Conservation (phyloP, 2,113 vertebrate genomes). For the Rhabdornis inornatus region DNA sequence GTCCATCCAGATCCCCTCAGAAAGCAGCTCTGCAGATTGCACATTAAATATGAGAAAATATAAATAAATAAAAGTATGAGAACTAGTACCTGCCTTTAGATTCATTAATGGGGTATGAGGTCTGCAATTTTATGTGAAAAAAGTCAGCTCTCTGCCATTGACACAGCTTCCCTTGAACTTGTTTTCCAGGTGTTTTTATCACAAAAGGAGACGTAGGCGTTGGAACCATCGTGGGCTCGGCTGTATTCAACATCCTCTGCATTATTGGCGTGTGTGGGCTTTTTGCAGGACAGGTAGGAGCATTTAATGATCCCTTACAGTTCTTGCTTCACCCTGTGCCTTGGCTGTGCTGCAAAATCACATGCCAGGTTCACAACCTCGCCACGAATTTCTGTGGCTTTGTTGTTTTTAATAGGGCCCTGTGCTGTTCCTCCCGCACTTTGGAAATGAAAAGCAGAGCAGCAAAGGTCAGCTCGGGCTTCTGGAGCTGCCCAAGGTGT, state of each 20-base stretch:
- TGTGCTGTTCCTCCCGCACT: not conserved
- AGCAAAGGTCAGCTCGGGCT: not conserved
- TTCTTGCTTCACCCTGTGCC: not conserved
- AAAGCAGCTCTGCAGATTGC: not conserved
- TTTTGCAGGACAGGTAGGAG: constrained; percentile 90
- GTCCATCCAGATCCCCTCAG: not conserved
- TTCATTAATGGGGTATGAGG: not conserved
- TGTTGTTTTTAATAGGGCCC: not conserved
- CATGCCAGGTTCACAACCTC: not conserved
- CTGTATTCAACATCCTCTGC: constrained; percentile 97
- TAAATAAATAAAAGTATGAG: too few species aligned
- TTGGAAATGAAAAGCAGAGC: not conserved
- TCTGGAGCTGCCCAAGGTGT: not conserved
- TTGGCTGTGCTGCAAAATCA: not conserved
- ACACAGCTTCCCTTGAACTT: not conserved
- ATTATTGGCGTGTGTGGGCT: constrained; percentile 97
- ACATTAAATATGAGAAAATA: not conserved
- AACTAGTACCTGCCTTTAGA: not conserved
- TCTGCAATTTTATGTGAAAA: not conserved
- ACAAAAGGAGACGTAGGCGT: constrained; percentile 97
- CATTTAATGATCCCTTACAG: not conserved
- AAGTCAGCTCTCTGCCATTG: not conserved
- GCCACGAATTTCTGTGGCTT: not conserved
- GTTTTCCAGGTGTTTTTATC: constrained; percentile 92
- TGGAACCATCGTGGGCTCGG: constrained; percentile 96